Evolutionary conservation across 2,797 vertebrate species (phyloP).

Genomic region (Falco cherrug): DNA sequence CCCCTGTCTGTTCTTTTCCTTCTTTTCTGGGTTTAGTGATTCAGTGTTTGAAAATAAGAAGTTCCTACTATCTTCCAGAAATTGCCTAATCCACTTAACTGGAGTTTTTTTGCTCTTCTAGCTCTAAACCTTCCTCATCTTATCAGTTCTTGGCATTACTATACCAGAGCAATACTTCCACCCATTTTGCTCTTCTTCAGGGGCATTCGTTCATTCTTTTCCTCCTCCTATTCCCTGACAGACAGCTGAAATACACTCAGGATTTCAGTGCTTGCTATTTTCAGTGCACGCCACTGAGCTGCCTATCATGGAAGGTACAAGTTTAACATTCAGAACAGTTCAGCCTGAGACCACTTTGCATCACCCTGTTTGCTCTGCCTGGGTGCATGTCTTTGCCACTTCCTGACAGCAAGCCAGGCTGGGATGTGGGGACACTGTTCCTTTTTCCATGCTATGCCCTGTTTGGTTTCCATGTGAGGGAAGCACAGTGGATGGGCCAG

Average conservation of each 20-base stretch:
- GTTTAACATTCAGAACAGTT: neutral
- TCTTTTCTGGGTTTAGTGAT: neutral
- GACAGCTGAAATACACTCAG: neutral
- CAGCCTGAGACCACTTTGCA: neutral
- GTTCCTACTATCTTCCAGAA: neutral
- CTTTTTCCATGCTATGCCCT: neutral
- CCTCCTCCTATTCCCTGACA: neutral
- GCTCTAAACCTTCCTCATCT: neutral
- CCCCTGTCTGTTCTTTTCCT: neutral
- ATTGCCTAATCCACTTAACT: neutral
- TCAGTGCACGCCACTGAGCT: neutral
- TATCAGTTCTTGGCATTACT: neutral
- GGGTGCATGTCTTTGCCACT: neutral
- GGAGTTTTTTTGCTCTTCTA: neutral
- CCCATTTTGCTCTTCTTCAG: neutral
- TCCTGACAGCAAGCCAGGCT: neutral
- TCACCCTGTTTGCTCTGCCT: neutral
- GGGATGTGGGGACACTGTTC: neutral
- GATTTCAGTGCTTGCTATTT: neutral
- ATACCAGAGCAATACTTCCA: neutral
- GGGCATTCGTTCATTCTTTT: neutral
- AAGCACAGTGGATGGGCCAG: neutral
- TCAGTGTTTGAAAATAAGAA: neutral
- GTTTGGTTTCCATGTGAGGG: neutral
- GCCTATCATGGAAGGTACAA: neutral